phyloP scores from a whole-genome alignment of 2,888 invertebrate species.

The Polydrusus cervinus region DNA sequence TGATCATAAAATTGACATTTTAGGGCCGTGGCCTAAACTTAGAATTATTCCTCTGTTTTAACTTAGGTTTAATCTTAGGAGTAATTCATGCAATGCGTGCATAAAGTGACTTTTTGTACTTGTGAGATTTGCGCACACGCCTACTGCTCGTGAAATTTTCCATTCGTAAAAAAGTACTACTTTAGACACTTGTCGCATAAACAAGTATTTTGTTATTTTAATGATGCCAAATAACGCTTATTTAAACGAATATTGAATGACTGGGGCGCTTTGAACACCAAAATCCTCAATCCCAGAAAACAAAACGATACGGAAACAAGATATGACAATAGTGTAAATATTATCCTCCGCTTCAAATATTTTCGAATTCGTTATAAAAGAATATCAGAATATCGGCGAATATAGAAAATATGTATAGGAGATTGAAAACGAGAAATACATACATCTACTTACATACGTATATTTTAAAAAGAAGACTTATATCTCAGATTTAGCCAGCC shows the following conservation, averaged over 20 bases:
- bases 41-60: no score
- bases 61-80: no score
- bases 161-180: no score
- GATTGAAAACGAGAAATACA: neutral
- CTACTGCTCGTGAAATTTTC: no score
- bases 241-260: neutral
- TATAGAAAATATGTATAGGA: neutral
- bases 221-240: neutral
- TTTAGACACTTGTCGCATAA: no score
- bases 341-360: neutral
- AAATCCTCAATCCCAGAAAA: neutral
- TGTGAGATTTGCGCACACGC: no score
- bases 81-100: no score
- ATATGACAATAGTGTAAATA: constrained; percentile 2
- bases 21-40: no score
- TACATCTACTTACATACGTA: neutral
- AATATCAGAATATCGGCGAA: constrained; percentile 1
- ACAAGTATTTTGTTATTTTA: neutral
- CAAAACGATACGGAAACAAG: neutral
- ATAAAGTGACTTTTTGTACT: no score
- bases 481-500: no score
- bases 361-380: neutral
- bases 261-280: neutral
- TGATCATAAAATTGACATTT: no score
- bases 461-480: neutral